Evolutionary conservation across 64 coral and sea anemone genomes (phyloP).

Genomic region (Anthopleura sola): DNA sequence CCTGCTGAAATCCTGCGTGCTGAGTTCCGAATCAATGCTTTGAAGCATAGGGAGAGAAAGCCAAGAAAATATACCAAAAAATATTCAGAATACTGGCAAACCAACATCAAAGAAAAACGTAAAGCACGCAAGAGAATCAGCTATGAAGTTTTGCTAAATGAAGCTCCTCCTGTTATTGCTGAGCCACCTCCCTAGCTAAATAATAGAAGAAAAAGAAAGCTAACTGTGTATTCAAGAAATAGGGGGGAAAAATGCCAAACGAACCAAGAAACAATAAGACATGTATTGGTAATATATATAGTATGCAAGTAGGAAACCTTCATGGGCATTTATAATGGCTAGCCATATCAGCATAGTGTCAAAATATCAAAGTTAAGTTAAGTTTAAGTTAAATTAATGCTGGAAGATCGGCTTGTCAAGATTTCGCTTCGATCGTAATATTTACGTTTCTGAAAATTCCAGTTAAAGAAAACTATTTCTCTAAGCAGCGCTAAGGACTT

Average conservation of each 20-base stretch:
- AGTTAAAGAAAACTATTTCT: not conserved
- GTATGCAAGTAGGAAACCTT: too few species aligned
- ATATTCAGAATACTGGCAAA: conserved; percentile 13
- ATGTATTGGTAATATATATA: too few species aligned
- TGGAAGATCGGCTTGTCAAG: too few species aligned
- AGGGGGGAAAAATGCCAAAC: too few species aligned
- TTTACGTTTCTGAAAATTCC: conserved; percentile 24
- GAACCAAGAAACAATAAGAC: too few species aligned
- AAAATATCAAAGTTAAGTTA: too few species aligned
- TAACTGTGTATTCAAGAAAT: too few species aligned
- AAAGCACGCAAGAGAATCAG: conserved; percentile 1
- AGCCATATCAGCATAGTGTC: too few species aligned
- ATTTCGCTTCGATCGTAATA: not conserved
- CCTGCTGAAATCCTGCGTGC: conserved; percentile 56
- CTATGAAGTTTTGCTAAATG: conserved; percentile 10
- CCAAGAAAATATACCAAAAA: not conserved
- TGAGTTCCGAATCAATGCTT: conserved; percentile 30
- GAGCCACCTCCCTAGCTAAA: not conserved
- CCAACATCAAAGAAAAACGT: not conserved
- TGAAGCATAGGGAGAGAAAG: conserved; percentile 41
- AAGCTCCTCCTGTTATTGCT: not conserved
- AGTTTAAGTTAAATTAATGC: too few species aligned
- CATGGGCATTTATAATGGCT: too few species aligned
- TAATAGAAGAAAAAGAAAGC: too few species aligned
- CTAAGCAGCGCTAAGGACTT: conserved; percentile 4